phyloP scores from a whole-genome alignment of 2,113 vertebrate species.

The Paramormyrops kingsleyae region DNA sequence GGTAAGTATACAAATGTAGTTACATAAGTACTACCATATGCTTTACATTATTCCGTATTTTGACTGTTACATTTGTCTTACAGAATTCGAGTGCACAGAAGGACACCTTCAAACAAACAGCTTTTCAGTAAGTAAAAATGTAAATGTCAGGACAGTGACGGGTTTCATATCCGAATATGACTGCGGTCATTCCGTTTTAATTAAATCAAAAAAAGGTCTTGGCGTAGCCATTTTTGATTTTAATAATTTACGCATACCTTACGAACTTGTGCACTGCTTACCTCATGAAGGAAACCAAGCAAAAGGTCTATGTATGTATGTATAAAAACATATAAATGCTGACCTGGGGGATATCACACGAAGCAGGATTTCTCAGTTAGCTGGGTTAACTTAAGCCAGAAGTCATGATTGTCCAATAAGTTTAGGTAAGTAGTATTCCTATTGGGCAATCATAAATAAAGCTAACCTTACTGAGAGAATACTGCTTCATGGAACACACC shows the following conservation, averaged over 20 bases:
- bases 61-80: conserved; percentile 27
- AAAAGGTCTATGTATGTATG: not conserved
- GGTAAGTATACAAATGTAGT: conserved; percentile 56
- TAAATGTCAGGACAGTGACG: not conserved
- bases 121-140: conserved; percentile 70
- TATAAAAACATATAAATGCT: too few species aligned
- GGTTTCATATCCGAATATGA: not conserved
- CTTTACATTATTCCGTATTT: not conserved
- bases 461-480: not conserved
- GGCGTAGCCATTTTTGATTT: not conserved
- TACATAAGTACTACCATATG: too few species aligned
- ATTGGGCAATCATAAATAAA: not conserved
- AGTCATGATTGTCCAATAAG: not conserved
- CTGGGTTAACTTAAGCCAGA: not conserved
- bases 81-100: conserved; percentile 77
- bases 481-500: not conserved
- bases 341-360: not conserved
- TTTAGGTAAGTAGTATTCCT: not conserved
- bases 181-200: not conserved
- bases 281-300: not conserved
- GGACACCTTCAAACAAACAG: conserved; percentile 79
- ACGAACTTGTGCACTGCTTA: not conserved
- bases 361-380: not conserved
- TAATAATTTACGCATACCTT: not conserved
- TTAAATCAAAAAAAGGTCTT: not conserved